Base-by-base conservation (phyloP, 2,797 vertebrate genomes). In the Malurus leucopterus region DNA sequence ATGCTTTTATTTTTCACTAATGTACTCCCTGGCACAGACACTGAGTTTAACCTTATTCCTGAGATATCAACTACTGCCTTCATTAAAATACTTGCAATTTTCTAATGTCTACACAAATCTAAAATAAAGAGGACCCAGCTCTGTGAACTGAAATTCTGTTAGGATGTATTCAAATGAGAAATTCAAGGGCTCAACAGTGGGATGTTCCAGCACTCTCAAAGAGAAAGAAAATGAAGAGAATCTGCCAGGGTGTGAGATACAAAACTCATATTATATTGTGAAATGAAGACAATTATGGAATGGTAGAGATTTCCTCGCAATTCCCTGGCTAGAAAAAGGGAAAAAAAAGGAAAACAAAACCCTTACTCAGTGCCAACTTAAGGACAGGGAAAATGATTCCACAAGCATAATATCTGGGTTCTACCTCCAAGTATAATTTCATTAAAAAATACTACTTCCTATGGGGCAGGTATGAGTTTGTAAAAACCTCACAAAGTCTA, bases 1-100 rank as follows among this genome's bases (percentile, higher is more conserved):
- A 96, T 92, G 95, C 91, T 96, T 96, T 91, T 94, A 93, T 96
- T 97, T 97, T 95, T 95, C 89, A 95, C 94, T 94, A 96, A 97
- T 96, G 96, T 90, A 96, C 94, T 96, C 92, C 16, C 88, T 96
- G 95, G 95, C 94, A 95, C 61, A 94, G 91, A 69, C 62, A 64
- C 68, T 47, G 53, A 74, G 63, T 49, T 94, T 93, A 93, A 95
- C 94, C 90, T 95, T 89, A 78, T 47, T 95, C 84, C 91, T 90
- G 64, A 95, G 74, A 91, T 92, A 90, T 77, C 64, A 65, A 65
- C 84, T 90, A 43, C 47, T 63, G 76, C 46, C 27, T 92, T 95
- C 94, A 95, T 94, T 94, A 93, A 89, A 96, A 96, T 57, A 91
- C 54, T 94, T 95, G 84, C 53, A 90, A 96, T 95, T 95, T 94